A percentile compares a stretch with the other conserved stretches of the same genome.
Evolutionary conservation across 1,140 invertebrate species (phyloP).

Genomic region (Pinna nobilis): DNA sequence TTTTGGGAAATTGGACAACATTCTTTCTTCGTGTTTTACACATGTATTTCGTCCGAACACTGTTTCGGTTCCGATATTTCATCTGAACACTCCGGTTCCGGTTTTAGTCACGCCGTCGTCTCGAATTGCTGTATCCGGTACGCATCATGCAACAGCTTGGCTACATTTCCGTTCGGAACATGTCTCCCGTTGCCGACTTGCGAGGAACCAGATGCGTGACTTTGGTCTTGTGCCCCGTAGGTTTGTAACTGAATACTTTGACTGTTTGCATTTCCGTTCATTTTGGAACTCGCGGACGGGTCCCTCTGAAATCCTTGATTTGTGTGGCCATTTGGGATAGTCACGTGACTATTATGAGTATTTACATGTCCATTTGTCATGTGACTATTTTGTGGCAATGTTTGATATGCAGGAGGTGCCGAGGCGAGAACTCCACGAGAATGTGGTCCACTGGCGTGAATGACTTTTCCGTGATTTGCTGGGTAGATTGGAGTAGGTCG

Average conservation of each 20-base stretch:
- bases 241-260: conserved; percentile 42
- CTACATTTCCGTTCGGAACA: conserved; percentile 44
- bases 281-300: conserved; percentile 13
- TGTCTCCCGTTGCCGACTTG: conserved; percentile 23
- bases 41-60: conserved; percentile 1
- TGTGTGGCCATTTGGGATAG: conserved; percentile 28
- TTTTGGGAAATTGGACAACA: not conserved
- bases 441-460: conserved; percentile 6
- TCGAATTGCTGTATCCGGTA: conserved; percentile 59
- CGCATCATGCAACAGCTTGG: conserved; percentile 53
- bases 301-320: conserved; percentile 20
- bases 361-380: conserved; percentile 16
- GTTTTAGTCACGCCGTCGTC: conserved; percentile 53
- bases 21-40: not conserved
- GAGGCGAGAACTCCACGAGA: conserved; percentile 13
- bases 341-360: conserved; percentile 2
- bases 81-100: too few relatives aligned
- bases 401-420: too few relatives aligned
- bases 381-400: not conserved
- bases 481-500: conserved; percentile 19
- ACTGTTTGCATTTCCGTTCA: conserved; percentile 15
- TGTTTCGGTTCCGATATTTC: conserved; percentile 6
- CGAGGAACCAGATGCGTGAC: not conserved
- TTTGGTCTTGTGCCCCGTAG: conserved; percentile 31
- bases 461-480: not conserved